Evolutionary conservation across 2,113 vertebrate species (phyloP), one percentile per base, ranked within the genome.

Genomic region (Podiceps cristatus): DNA sequence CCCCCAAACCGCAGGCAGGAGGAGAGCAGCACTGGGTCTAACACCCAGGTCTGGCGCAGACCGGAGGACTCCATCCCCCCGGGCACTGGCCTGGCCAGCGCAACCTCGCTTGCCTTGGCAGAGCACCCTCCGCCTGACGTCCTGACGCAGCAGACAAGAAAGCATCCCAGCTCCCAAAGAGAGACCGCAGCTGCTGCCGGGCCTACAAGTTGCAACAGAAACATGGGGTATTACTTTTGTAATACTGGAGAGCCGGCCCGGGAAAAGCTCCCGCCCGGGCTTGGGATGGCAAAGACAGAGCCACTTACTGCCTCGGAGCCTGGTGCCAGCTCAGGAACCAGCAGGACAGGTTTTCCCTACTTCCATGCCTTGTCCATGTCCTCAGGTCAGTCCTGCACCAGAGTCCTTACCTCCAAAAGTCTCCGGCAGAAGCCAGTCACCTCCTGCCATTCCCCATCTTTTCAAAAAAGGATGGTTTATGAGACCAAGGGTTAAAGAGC

Each of bases 251-350:
- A 93, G 33, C 82, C 25, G 45, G 71, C 37, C 67, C 3, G 1
- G 49, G 27, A 42, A 96, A 96, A 92, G 91, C 17, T 88, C 91
- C 49, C 3, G 13, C 91, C 49, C 3, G 13, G 52, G 72, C 44
- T 95, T 4, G 5, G 66, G 66, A 91, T 66, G 23, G 5, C 67
- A 66, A 90, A 94, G 76, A 93, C 83, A 88, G 66, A 85, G 29
- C 19, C 75, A 80, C 47, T 93, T 95, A 67, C 19, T 95, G 47
- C 50, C 60, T 40, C 4, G 3, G 73, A 90, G 68, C 27, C 37
- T 47, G 33, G 50, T 91, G 90, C 96, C 90, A 95, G 72, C 53
- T 81, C 72, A 79, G 53, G 81, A 97, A 97, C 89, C 60, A 95
- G 93, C 50, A 93, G 44, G 86, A 81, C 91, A 78, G 90, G 92